phyloP scores from a whole-genome alignment of 2,797 vertebrate species.

The Spinus olivaceus region DNA sequence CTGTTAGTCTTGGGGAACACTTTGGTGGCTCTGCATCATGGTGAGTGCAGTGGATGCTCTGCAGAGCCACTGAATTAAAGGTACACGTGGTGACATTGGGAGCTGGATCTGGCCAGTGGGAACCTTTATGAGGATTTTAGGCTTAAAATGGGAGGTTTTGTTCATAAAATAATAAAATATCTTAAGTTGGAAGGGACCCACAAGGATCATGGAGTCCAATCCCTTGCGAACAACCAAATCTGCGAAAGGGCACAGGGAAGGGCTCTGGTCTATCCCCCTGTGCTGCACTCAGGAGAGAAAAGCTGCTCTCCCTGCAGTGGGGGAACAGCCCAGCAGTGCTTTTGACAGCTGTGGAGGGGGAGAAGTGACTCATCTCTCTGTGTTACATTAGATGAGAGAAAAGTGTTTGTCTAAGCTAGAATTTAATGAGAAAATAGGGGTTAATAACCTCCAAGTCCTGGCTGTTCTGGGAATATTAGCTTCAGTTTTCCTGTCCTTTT shows the following conservation, averaged over 20 bases:
- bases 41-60: neutral
- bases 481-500: neutral
- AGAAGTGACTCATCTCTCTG: constrained; percentile 1
- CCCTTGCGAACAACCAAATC: neutral
- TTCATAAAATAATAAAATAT: neutral
- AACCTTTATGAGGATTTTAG: neutral
- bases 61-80: neutral
- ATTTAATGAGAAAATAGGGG: constrained; percentile 27
- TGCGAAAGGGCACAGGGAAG: neutral
- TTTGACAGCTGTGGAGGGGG: neutral
- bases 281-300: neutral
- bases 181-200: neutral
- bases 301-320: neutral
- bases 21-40: rapidly evolving
- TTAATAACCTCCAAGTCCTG: neutral
- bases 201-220: neutral
- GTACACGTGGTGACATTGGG: rapidly evolving
- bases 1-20: neutral
- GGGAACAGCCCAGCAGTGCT: neutral
- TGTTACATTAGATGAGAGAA: neutral
- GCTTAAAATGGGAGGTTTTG: neutral
- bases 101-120: neutral
- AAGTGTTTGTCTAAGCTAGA: constrained; percentile 22
- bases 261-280: neutral
- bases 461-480: neutral